A percentile compares a stretch with the other conserved stretches of the same genome.
Evolutionary conservation across 1,140 invertebrate genomes (phyloP).

Genomic region (Dreissena rostriformis): DNA sequence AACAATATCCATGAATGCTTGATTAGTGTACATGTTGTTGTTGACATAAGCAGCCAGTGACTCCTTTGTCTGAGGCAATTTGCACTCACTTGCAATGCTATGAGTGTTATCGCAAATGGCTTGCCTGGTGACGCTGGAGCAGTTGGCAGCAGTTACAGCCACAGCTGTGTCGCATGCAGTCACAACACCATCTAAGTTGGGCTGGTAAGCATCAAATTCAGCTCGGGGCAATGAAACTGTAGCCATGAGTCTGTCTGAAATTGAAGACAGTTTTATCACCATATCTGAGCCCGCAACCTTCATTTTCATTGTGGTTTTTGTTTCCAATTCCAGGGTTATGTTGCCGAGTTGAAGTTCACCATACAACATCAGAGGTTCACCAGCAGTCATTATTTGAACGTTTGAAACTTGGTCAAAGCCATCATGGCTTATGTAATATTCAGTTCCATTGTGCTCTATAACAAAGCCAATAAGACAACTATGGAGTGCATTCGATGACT

Average conservation of each 20-base stretch:
- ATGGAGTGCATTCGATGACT: neutral
- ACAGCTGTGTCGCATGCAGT: constrained; percentile 43
- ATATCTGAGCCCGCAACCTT: constrained; percentile 25
- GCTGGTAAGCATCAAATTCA: constrained; percentile 18
- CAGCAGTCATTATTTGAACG: constrained; percentile 46
- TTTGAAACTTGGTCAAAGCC: constrained; percentile 29
- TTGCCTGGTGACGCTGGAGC: constrained; percentile 13
- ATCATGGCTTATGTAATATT: constrained; percentile 46
- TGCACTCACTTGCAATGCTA: constrained; percentile 13
- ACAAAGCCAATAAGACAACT: constrained; percentile 59
- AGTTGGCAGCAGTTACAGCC: constrained; percentile 38
- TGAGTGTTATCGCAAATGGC: constrained; percentile 29
- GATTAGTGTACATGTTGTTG: constrained; percentile 16
- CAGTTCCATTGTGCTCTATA: constrained; percentile 44
- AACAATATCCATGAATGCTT: constrained; percentile 34
- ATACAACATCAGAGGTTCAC: constrained; percentile 1
- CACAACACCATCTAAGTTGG: constrained; percentile 23
- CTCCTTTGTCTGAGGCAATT: constrained; percentile 24
- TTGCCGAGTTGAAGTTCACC: constrained; percentile 28
- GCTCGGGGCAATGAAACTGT: constrained; percentile 38
- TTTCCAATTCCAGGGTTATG: constrained; percentile 41
- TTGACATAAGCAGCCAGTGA: constrained; percentile 11
- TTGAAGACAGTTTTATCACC: constrained; percentile 25
- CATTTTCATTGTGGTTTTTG: constrained; percentile 40
- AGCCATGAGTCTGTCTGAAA: constrained; percentile 30